Percentiles rank a stretch among this genome's conserved stretches.
phyloP scores from a whole-genome alignment of 1,140 invertebrate genomes.

The Magallana angulata region DNA sequence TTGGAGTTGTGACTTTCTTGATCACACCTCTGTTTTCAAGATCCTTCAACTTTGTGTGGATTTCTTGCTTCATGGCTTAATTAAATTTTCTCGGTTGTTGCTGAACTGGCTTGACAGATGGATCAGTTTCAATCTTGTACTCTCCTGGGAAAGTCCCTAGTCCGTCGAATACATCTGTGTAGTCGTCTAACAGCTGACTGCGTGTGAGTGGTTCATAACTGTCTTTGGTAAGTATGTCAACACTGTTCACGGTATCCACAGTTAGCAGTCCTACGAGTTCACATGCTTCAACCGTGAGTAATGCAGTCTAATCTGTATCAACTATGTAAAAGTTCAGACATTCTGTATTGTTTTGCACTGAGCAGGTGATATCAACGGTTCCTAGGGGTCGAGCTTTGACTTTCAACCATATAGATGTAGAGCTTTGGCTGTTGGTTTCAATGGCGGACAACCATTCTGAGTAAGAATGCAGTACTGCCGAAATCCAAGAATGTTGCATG shows the following conservation, averaged over 20 bases:
- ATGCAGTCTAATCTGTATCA: conserved; percentile 32
- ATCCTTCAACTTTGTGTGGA: conserved; percentile 46
- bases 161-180: conserved; percentile 60
- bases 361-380: not conserved
- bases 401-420: conserved; percentile 39
- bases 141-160: conserved; percentile 44
- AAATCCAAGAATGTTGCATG: not conserved
- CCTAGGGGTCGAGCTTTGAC: conserved; percentile 9
- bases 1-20: conserved; percentile 68
- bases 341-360: not conserved
- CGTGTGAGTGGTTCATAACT: not conserved
- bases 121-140: conserved; percentile 66
- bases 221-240: not conserved
- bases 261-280: not conserved
- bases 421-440: not conserved
- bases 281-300: not conserved
- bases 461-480: too few species aligned
- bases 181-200: conserved; percentile 41
- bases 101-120: conserved; percentile 58
- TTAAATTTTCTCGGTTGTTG: conserved; percentile 67
- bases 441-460: too few species aligned
- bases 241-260: not conserved
- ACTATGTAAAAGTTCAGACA: conserved; percentile 9
- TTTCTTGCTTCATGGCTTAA: conserved; percentile 53
- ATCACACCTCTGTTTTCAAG: conserved; percentile 54